A percentile compares a stretch with the other conserved stretches of the same genome.
Conservation (phyloP, 2,888 invertebrate genomes). For the Scaptomyza polygonia region DNA sequence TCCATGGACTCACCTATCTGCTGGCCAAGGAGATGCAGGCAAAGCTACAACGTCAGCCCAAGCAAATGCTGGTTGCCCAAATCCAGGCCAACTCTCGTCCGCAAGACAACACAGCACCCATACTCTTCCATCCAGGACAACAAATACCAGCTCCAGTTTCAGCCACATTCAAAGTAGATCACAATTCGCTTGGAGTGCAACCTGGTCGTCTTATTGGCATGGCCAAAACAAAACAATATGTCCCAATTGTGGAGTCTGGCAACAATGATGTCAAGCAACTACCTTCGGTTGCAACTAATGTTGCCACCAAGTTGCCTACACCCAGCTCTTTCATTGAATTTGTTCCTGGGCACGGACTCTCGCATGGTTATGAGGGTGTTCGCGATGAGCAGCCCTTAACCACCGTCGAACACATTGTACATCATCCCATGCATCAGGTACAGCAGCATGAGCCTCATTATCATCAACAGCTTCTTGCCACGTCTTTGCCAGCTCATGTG, state of each 20-base stretch:
- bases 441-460: background rate
- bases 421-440: conserved; percentile 25
- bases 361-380: conserved; percentile 80
- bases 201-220: conserved; percentile 75
- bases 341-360: conserved; percentile 73
- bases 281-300: conserved; percentile 12
- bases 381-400: conserved; percentile 45
- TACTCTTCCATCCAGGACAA: conserved; percentile 79
- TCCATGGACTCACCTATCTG: conserved; percentile 85
- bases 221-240: conserved; percentile 81
- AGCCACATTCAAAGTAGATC: conserved; percentile 19
- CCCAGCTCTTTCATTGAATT: conserved; percentile 70
- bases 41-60: conserved; percentile 69
- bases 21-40: conserved; percentile 83
- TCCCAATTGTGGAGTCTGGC: conserved; percentile 77
- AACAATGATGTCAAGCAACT: conserved; percentile 61
- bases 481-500: conserved; percentile 57
- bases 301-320: conserved; percentile 51
- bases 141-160: conserved; percentile 15
- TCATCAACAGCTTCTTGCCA: conserved; percentile 19
- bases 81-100: conserved; percentile 53
- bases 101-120: conserved; percentile 82
- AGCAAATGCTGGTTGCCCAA: conserved; percentile 38
- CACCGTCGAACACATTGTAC: conserved; percentile 62
- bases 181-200: conserved; percentile 56